Evolutionary conservation across 2,888 invertebrate species (phyloP).

Genomic region (Diabrotica balteata): DNA sequence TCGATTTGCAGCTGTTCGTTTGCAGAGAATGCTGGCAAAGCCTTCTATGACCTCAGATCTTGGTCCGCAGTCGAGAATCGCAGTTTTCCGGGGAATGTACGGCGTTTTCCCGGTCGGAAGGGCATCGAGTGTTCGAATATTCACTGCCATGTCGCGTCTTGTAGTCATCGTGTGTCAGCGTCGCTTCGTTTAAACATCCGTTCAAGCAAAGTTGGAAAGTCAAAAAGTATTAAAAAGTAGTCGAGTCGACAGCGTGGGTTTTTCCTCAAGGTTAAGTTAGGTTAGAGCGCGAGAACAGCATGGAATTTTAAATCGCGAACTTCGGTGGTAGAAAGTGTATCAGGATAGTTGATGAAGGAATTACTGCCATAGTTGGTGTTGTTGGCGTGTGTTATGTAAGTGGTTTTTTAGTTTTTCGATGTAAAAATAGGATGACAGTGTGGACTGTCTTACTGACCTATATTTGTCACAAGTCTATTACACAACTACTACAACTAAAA

Average conservation of each 20-base stretch:
- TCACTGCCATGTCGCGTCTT: conserved; percentile 32
- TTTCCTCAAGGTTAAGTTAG: conserved; percentile 11
- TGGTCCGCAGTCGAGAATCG: conserved; percentile 56
- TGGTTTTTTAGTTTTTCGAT: neutral
- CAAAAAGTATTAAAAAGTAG: neutral
- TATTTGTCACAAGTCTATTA: neutral
- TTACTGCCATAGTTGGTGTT: conserved; percentile 2
- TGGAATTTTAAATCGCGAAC: conserved; percentile 19
- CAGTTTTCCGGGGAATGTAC: conserved; percentile 24
- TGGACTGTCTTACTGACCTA: neutral
- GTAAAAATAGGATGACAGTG: no score
- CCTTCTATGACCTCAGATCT: conserved; percentile 62
- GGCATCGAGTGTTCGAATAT: conserved; percentile 31
- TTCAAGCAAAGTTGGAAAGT: conserved; percentile 1
- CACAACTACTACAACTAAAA: neutral
- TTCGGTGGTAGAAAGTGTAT: neutral
- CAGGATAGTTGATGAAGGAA: conserved; percentile 5
- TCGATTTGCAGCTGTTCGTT: conserved; percentile 50
- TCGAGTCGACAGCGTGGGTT: neutral
- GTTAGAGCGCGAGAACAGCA: conserved; percentile 11
- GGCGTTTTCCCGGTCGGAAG: conserved; percentile 19
- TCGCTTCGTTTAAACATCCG: conserved; percentile 4
- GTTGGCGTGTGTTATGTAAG: conserved; percentile 8
- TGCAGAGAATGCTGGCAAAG: conserved; percentile 65
- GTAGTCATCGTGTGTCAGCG: conserved; percentile 4